phyloP scores from a whole-genome alignment of 2,797 vertebrate genomes.

The Megaceryle alcyon region DNA sequence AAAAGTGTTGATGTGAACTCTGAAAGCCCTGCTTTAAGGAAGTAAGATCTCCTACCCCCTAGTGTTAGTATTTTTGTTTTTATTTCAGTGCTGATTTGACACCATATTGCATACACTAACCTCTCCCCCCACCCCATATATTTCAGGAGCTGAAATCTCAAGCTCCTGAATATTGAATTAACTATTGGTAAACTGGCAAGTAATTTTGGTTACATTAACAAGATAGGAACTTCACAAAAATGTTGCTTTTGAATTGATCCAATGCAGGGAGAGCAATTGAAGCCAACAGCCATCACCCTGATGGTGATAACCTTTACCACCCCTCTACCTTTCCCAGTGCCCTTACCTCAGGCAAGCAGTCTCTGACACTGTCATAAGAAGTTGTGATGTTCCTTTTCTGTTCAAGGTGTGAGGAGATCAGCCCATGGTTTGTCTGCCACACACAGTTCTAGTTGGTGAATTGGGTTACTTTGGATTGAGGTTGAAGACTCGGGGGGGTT shows the following conservation, averaged over 20 bases:
- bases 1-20: not conserved
- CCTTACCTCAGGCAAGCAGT: too few species aligned
- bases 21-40: not conserved
- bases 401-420: not conserved
- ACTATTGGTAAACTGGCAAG: not conserved
- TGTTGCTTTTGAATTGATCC: not conserved
- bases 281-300: not conserved
- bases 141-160: not conserved
- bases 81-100: not conserved
- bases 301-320: not conserved
- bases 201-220: not conserved
- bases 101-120: not conserved
- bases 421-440: not conserved
- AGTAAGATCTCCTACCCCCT: not conserved
- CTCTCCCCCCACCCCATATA: rapidly evolving
- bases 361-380: rapidly evolving
- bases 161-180: not conserved
- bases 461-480: not conserved
- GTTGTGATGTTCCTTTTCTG: not conserved
- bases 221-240: not conserved
- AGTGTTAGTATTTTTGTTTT: not conserved
- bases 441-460: not conserved
- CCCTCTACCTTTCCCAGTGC: not conserved
- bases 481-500: not conserved
- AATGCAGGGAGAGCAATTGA: not conserved